Base-by-base conservation (phyloP, 1,140 invertebrate genomes). In the Prorops nasuta region DNA sequence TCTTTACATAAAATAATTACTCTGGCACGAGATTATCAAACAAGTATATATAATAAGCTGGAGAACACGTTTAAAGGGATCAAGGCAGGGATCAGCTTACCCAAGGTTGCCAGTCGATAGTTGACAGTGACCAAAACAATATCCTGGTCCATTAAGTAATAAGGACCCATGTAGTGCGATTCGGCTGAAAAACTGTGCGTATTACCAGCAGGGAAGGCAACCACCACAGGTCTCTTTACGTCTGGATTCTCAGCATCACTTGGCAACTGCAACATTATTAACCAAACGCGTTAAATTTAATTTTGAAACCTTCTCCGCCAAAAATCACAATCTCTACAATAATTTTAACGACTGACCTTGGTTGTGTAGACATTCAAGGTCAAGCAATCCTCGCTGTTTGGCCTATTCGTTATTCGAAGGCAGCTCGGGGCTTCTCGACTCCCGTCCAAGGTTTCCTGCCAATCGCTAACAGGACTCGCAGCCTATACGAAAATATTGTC, bases 71-170 rank as follows among this genome's bases (percentile, higher is more conserved):
- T n/a, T n/a, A n/a, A n/a, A n/a, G n/a, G n/a, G n/a, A n/a, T n/a
- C n/a, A n/a, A n/a, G n/a, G n/a, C n/a, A n/a, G n/a, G n/a, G n/a
- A n/a, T n/a, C n/a, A n/a, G n/a, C n/a, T 66, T 63, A 81, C 80
- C 83, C 37, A 84, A 62, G 0, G 80, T 81, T 28, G 74, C 83
- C 2, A 89, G 72, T n/a, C 87, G 76, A 67, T 89, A 89, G 67
- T 90, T 90, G 8, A 88, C 80, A 0, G 84, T 86, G 1, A 90
- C 84, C 3, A 85, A 76, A 4, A 90, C 82, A 22, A 88, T 58
- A 49, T 86, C 82, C 15, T 80, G 72, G 51, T 86, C 82, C 50
- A 88, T 72, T 2, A 89, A 64, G 53, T 84, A 84, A 58, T 86
- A 74, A 0, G 84, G 83, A 0, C 83, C 83, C 2, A 76, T 80